Conservation (phyloP, 2,797 vertebrate species). For the Etheostoma perlongum region DNA sequence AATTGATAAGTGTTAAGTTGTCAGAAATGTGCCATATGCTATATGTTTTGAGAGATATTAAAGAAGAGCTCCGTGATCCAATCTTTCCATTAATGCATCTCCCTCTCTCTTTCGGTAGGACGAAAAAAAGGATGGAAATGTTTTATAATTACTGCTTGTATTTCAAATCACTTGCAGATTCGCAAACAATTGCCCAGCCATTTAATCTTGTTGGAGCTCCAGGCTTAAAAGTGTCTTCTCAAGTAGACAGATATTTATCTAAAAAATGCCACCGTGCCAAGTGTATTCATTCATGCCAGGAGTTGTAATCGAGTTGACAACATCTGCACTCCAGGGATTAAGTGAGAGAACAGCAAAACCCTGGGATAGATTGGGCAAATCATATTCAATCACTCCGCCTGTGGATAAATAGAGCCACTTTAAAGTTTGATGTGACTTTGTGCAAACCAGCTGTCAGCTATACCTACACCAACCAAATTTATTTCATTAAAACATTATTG, state of each 20-base stretch:
- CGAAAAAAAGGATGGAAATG: slow-evolving; percentile 31
- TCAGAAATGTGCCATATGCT: slow-evolving; percentile 45
- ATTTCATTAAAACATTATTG: slow-evolving; percentile 77
- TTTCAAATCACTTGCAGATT: slow-evolving; percentile 72
- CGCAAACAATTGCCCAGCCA: slow-evolving; percentile 64
- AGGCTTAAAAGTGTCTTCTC: slow-evolving; percentile 78
- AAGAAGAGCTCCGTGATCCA: slow-evolving; percentile 11
- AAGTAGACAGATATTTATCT: slow-evolving; percentile 85
- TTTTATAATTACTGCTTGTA: slow-evolving; percentile 51
- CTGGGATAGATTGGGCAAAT: slow-evolving; percentile 69
- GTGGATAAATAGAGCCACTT: slow-evolving; percentile 65
- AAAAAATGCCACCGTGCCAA: slow-evolving; percentile 78
- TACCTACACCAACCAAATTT: slow-evolving; percentile 41
- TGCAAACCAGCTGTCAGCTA: slow-evolving; percentile 39
- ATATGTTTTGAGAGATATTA: slow-evolving; percentile 39
- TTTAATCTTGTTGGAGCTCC: slow-evolving; percentile 75
- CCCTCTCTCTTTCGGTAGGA: slow-evolving; percentile 10
- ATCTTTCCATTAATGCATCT: slow-evolving; percentile 18
- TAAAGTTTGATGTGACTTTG: slow-evolving; percentile 69
- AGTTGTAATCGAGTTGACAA: slow-evolving; percentile 85
- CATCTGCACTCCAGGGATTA: slow-evolving; percentile 83
- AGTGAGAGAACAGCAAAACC: slow-evolving; percentile 74
- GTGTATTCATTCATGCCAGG: slow-evolving; percentile 78
- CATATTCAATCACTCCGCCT: slow-evolving; percentile 70
- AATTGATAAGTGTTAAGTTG: slow-evolving; percentile 52